Conservation (phyloP, 1,140 invertebrate genomes). For the Drosophila suzukii region DNA sequence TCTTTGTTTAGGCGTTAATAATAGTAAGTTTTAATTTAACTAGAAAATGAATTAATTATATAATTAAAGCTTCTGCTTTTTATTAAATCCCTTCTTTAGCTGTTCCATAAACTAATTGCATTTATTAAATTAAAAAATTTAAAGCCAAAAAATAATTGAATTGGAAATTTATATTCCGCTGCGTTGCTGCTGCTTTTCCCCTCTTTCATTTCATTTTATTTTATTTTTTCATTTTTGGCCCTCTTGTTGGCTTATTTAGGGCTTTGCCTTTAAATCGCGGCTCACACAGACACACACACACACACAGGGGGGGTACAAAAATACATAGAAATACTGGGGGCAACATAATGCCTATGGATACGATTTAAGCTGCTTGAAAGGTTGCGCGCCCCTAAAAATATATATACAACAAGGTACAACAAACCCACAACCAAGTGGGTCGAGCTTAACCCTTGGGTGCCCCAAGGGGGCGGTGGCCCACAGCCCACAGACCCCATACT, state of each 20-base stretch:
- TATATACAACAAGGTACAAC: conserved; percentile 47
- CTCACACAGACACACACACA: conserved; percentile 31
- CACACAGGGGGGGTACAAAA: conserved; percentile 17
- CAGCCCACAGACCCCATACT: background rate
- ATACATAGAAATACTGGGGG: conserved; percentile 26
- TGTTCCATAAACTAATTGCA: conserved; percentile 53
- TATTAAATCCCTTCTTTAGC: background rate
- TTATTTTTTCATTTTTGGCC: conserved; percentile 21
- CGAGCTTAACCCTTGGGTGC: conserved; percentile 35
- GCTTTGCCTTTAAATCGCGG: conserved; percentile 74
- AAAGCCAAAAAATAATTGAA: conserved; percentile 34
- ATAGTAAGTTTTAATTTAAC: too few relatives aligned
- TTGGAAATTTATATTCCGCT: conserved; percentile 56
- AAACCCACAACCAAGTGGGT: background rate
- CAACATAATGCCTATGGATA: conserved; percentile 71
- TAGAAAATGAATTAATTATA: too few relatives aligned
- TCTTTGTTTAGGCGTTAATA: too few relatives aligned
- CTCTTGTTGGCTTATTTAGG: conserved; percentile 71
- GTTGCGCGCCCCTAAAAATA: conserved; percentile 77
- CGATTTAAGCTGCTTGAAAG: conserved; percentile 75
- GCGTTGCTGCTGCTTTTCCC: conserved; percentile 25
- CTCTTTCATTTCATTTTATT: conserved; percentile 11
- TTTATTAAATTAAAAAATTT: conserved; percentile 64
- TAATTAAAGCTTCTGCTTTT: too few relatives aligned
- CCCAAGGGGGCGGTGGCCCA: conserved; percentile 2